Percentiles rank a stretch among this genome's conserved stretches.
Evolutionary conservation across 2,797 vertebrate species (phyloP).

Genomic region (Phoebastria nigripes): DNA sequence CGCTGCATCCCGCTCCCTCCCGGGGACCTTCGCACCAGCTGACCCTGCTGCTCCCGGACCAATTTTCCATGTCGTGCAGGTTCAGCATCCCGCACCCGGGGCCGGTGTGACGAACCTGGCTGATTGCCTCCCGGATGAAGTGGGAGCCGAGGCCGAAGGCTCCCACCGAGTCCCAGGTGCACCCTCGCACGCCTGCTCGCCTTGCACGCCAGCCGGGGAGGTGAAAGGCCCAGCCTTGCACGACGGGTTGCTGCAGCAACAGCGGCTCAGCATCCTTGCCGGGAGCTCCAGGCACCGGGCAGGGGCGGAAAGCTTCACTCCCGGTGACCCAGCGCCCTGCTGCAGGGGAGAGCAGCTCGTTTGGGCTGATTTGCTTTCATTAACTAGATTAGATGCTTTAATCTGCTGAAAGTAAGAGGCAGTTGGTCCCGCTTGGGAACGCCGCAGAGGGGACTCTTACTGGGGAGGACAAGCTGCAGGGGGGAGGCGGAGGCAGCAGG

Average conservation of each 20-base stretch:
- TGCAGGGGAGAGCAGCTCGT: not conserved
- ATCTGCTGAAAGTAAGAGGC: conserved; percentile 17
- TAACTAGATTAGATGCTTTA: conserved; percentile 12
- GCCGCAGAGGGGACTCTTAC: not conserved
- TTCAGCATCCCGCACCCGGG: not conserved
- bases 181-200: fast-evolving
- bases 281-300: not conserved
- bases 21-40: fast-evolving
- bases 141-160: not conserved
- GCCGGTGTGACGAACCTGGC: fast-evolving
- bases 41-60: fast-evolving
- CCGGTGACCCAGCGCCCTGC: fast-evolving
- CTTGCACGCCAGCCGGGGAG: fast-evolving
- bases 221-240: not conserved
- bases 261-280: fast-evolving
- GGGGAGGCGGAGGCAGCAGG: not conserved
- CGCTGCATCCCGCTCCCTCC: not conserved
- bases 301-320: not conserved
- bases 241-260: fast-evolving
- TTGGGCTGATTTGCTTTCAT: not conserved
- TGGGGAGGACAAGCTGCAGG: not conserved
- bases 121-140: not conserved
- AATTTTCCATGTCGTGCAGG: fast-evolving
- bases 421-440: not conserved
- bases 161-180: fast-evolving